phyloP scores from a whole-genome alignment of 2,113 vertebrate species.

The Eptatretus burgeri region DNA sequence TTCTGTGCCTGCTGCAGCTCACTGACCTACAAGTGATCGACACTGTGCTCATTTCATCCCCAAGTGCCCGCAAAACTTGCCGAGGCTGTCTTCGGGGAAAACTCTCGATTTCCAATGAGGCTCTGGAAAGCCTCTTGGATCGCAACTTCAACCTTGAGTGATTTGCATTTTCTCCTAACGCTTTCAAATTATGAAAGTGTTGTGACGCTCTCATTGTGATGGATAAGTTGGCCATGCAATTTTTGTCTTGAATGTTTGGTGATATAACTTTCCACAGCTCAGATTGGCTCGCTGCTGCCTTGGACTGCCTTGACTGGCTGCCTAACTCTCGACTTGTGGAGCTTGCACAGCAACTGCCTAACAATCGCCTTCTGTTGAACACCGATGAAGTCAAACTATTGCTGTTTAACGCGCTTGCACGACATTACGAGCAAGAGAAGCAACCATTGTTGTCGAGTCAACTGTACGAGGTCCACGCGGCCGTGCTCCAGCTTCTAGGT shows the following conservation, averaged over 20 bases:
- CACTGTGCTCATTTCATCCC: conserved; percentile 25
- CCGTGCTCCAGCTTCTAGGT: conserved; percentile 36
- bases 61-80: conserved; percentile 14
- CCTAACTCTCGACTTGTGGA: conserved; percentile 35
- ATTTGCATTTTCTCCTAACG: conserved; percentile 17
- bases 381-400: conserved; percentile 23
- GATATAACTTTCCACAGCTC: conserved; percentile 14
- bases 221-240: too few species aligned
- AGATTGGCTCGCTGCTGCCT: conserved; percentile 35
- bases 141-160: conserved; percentile 22
- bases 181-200: neutral
- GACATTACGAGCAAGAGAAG: conserved; percentile 38
- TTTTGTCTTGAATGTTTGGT: too few species aligned
- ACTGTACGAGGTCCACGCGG: conserved; percentile 27
- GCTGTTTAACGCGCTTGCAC: conserved; percentile 34
- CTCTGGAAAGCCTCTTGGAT: conserved; percentile 29
- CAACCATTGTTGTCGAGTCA: conserved; percentile 22
- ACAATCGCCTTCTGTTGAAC: conserved; percentile 10
- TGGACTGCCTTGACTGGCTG: conserved; percentile 44
- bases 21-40: conserved; percentile 38
- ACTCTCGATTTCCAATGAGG: conserved; percentile 40
- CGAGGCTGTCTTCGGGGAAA: conserved; percentile 20
- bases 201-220: neutral
- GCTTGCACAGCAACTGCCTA: conserved; percentile 27
- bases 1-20: conserved; percentile 34